Conservation (phyloP, 2,888 invertebrate species). For the Allolobophora icterica region DNA sequence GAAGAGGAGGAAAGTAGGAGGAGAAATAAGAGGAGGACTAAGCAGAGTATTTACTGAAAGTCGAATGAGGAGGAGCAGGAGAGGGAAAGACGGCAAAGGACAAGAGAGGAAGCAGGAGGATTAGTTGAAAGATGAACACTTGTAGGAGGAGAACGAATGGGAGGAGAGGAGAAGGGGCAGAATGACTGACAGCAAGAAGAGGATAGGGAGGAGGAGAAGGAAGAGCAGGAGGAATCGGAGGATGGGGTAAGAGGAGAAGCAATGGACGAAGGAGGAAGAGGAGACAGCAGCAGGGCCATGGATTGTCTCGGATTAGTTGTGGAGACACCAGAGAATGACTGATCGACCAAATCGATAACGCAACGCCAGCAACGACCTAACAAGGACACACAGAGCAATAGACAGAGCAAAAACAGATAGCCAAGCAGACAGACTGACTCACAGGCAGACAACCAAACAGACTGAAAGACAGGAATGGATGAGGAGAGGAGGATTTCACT, state of each 20-base stretch:
- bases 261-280: background rate
- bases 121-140: background rate
- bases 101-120: background rate
- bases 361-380: background rate
- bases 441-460: too few relatives aligned
- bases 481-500: too few relatives aligned
- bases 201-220: background rate
- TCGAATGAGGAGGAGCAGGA: background rate
- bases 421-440: too few relatives aligned
- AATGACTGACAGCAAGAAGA: too few relatives aligned
- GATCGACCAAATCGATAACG: background rate
- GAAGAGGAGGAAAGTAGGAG: background rate
- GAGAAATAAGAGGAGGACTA: background rate
- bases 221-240: background rate
- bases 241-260: background rate
- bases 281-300: background rate
- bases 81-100: background rate
- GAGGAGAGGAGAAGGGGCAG: background rate
- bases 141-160: background rate
- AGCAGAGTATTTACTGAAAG: too few relatives aligned
- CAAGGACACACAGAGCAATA: background rate
- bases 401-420: background rate
- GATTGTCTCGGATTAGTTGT: background rate
- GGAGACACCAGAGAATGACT: background rate
- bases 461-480: too few relatives aligned